Evolutionary conservation across 2,113 vertebrate species (phyloP).

Genomic region (Leptobrachium leishanense): DNA sequence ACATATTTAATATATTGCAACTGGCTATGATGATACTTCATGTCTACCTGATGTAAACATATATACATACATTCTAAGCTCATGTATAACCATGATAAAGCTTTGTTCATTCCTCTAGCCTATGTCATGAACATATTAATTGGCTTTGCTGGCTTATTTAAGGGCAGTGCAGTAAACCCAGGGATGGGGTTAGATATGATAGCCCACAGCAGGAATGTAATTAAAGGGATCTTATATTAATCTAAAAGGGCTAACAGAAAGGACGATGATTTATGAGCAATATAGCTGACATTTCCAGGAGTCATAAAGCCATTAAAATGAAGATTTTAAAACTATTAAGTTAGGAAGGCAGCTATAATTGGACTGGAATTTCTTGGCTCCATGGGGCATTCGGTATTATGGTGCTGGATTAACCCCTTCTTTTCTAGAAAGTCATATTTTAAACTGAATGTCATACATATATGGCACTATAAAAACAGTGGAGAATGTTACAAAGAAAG

Average conservation of each 20-base stretch:
- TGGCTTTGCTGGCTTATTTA: constrained; percentile 28
- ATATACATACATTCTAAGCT: not conserved
- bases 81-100: not conserved
- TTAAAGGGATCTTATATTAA: constrained; percentile 67
- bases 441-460: no score
- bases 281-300: constrained; percentile 65
- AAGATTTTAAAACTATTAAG: constrained; percentile 60
- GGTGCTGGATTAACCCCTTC: constrained; percentile 25
- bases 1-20: no score
- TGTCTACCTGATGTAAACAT: no score
- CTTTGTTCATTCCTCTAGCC: not conserved
- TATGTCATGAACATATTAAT: constrained; percentile 25
- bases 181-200: constrained; percentile 55
- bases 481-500: no score
- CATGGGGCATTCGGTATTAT: constrained; percentile 40
- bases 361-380: constrained; percentile 49
- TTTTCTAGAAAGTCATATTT: not conserved
- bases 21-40: no score
- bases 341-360: constrained; percentile 57
- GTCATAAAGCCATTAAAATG: constrained; percentile 59
- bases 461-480: no score
- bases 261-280: constrained; percentile 67
- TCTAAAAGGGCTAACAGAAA: constrained; percentile 60
- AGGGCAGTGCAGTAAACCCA: constrained; percentile 39
- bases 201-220: constrained; percentile 56